These are phyloP conservation scores for Pachyrhynchus sulphureomaculatus DNA, from an alignment of 1,140 invertebrate genomes.

Conservation along the genomic window DNA sequence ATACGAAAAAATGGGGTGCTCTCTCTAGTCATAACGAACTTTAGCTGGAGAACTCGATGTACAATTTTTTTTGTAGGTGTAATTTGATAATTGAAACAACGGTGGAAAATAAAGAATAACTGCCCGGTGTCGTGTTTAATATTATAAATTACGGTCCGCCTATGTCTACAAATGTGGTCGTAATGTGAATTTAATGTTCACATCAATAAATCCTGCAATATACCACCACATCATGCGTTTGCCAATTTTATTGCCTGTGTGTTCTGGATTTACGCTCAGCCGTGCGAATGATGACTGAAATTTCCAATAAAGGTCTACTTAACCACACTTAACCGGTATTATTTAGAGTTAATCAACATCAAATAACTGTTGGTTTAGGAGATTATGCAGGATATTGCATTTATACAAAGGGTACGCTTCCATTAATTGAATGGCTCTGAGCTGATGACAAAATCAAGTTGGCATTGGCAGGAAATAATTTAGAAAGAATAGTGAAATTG, in stretches of 20 bases:
- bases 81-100: too few relatives aligned
- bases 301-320: conserved; percentile 22
- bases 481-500: too few relatives aligned
- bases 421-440: not conserved
- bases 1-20: too few relatives aligned
- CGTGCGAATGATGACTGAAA: conserved; percentile 25
- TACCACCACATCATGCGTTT: conserved; percentile 16
- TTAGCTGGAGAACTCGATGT: too few relatives aligned
- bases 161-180: conserved; percentile 9
- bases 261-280: conserved; percentile 20
- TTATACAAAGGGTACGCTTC: too few relatives aligned
- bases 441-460: too few relatives aligned
- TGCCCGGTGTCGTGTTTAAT: too few relatives aligned
- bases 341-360: conserved; percentile 28
- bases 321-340: conserved; percentile 25
- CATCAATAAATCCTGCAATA: conserved; percentile 20
- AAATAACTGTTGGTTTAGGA: conserved; percentile 21
- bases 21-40: too few relatives aligned
- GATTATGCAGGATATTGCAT: conserved; percentile 11
- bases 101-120: too few relatives aligned
- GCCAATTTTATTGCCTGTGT: conserved; percentile 25
- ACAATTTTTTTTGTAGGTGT: too few relatives aligned
- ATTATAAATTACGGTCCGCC: not conserved
- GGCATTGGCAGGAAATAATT: too few relatives aligned
- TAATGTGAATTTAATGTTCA: conserved; percentile 12